These are phyloP conservation scores for Ditylenchus weischeri DNA, from an alignment of 2,888 invertebrate genomes.

Conservation along the genomic window DNA sequence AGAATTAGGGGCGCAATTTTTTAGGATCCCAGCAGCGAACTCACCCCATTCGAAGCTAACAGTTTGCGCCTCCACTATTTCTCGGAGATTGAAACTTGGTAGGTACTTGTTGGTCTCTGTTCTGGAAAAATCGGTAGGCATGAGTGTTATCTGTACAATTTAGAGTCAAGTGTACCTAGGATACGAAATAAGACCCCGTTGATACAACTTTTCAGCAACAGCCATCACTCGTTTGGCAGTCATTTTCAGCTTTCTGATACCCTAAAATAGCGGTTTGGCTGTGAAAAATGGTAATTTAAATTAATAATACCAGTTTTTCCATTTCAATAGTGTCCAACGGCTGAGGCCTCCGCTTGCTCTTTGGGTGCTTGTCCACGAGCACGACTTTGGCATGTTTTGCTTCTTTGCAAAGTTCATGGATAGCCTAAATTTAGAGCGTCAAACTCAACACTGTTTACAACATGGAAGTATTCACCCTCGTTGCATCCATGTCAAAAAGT, in stretches of 20 bases:
- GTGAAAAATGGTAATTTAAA: too few relatives aligned
- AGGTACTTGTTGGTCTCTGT: constrained; percentile 98
- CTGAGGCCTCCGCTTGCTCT: constrained; percentile 89
- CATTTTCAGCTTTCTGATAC: constrained; percentile 82
- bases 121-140: constrained; percentile 33
- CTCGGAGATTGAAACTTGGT: constrained; percentile 76
- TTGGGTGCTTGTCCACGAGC: constrained; percentile 73
- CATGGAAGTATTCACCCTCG: constrained; percentile 63
- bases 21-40: constrained; percentile 56
- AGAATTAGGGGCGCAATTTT: constrained; percentile 66
- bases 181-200: constrained; percentile 91
- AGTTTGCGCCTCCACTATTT: constrained; percentile 71
- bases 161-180: constrained; percentile 68
- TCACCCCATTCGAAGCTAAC: constrained; percentile 77
- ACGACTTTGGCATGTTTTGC: constrained; percentile 57
- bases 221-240: constrained; percentile 93
- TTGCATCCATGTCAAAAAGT: constrained; percentile 80
- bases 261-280: constrained; percentile 55
- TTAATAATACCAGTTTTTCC: constrained; percentile 71
- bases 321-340: constrained; percentile 96
- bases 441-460: too few relatives aligned
- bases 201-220: constrained; percentile 91
- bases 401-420: constrained; percentile 46
- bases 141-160: too few relatives aligned
- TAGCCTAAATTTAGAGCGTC: constrained; percentile 27